phyloP scores from a whole-genome alignment of 1,140 invertebrate species.

The Copidosoma floridanum region DNA sequence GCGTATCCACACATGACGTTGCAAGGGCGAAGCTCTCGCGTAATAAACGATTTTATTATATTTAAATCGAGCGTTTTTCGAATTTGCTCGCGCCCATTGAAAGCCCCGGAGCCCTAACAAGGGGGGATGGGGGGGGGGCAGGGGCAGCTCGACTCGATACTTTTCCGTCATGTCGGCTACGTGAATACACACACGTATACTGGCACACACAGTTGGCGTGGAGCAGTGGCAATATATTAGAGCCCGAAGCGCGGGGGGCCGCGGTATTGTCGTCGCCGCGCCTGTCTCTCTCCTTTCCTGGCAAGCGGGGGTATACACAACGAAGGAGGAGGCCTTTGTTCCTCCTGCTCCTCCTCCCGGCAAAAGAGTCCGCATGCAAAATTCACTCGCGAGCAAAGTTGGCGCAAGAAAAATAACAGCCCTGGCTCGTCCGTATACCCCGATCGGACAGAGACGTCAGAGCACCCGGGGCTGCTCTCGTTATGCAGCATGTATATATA shows the following conservation, averaged over 20 bases:
- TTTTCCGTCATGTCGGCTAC: constrained; percentile 48
- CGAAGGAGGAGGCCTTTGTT: constrained; percentile 11
- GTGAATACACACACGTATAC: too few relatives aligned
- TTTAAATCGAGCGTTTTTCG: too few relatives aligned
- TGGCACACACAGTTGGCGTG: not conserved
- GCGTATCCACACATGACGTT: too few relatives aligned
- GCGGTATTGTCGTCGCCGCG: constrained; percentile 49
- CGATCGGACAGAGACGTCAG: constrained; percentile 26
- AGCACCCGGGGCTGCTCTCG: too few relatives aligned
- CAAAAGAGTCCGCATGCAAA: not conserved
- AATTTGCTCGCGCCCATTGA: too few relatives aligned
- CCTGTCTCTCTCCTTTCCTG: constrained; percentile 5
- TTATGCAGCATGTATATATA: too few relatives aligned
- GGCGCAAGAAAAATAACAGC: too few relatives aligned
- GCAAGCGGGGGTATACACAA: too few relatives aligned
- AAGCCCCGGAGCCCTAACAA: constrained; percentile 29
- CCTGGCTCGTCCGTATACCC: too few relatives aligned
- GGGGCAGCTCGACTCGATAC: constrained; percentile 29
- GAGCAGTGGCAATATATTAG: constrained; percentile 53
- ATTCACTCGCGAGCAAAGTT: not conserved
- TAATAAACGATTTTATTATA: too few relatives aligned
- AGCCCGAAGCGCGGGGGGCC: constrained; percentile 50
- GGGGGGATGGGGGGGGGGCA: too few relatives aligned
- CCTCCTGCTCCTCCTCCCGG: not conserved
- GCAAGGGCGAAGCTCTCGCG: too few relatives aligned